Conservation (phyloP, 2,797 vertebrate species). For the Spinibarbus caldwelli region DNA sequence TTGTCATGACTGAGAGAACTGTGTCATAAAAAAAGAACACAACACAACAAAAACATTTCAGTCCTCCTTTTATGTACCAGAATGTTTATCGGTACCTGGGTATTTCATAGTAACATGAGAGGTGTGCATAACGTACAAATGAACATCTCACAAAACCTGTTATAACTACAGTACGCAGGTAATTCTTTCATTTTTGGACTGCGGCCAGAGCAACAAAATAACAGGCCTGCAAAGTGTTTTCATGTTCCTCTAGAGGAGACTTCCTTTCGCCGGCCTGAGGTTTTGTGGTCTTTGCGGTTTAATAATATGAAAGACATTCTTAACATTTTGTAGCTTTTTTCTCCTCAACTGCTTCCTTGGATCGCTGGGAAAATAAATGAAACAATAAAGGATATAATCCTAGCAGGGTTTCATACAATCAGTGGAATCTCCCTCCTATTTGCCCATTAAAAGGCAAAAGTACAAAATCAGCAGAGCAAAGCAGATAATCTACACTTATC, state of each 20-base stretch:
- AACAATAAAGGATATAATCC: constrained; percentile 47
- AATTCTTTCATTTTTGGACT: constrained; percentile 44
- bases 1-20: neutral
- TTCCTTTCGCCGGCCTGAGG: constrained; percentile 41
- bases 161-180: neutral
- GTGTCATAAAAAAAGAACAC: neutral
- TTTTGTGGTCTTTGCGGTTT: constrained; percentile 48
- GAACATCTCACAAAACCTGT: constrained; percentile 11
- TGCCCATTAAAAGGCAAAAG: constrained; percentile 32
- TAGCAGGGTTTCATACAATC: constrained; percentile 38
- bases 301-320: constrained; percentile 68
- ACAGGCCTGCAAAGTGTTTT: constrained; percentile 42
- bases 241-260: constrained; percentile 28
- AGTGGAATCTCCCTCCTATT: constrained; percentile 34
- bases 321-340: constrained; percentile 62
- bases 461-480: constrained; percentile 31
- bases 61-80: neutral
- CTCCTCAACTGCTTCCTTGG: constrained; percentile 25
- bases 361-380: constrained; percentile 35
- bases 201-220: constrained; percentile 42
- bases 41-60: neutral
- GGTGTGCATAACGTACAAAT: neutral
- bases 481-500: constrained; percentile 16
- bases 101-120: neutral
- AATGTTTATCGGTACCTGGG: neutral